Conservation (phyloP, 2,888 invertebrate species). For the Matsumyia berberina region DNA sequence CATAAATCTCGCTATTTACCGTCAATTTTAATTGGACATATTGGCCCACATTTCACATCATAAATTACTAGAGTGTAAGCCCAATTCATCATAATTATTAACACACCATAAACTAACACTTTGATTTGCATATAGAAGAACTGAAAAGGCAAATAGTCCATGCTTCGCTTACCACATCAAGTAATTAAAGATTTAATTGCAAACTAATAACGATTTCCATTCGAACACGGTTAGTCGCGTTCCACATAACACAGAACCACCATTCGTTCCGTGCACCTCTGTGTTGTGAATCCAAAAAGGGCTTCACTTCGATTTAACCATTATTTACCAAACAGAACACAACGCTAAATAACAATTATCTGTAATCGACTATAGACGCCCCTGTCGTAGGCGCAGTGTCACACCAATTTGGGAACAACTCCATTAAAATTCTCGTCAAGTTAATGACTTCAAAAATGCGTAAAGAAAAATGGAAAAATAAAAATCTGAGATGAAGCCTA, state of each 20-base stretch:
- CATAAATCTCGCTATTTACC: not conserved
- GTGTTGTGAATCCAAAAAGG: slow-evolving; percentile 14
- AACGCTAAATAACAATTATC: slow-evolving; percentile 19
- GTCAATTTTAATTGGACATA: slow-evolving; percentile 18
- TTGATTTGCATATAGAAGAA: slow-evolving; percentile 50
- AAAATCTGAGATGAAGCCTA: not conserved
- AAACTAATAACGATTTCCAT: slow-evolving; percentile 27
- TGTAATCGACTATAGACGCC: slow-evolving; percentile 25
- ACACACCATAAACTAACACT: slow-evolving; percentile 22
- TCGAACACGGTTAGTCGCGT: slow-evolving; percentile 12
- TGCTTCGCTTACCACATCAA: slow-evolving; percentile 25
- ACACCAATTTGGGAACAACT: slow-evolving; percentile 35
- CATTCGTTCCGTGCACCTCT: not conserved
- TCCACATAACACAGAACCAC: not conserved
- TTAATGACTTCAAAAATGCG: slow-evolving; percentile 39
- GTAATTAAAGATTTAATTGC: slow-evolving; percentile 45
- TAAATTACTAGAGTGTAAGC: slow-evolving; percentile 50
- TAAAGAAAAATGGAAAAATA: slow-evolving; percentile 1
- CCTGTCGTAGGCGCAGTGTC: slow-evolving; percentile 3
- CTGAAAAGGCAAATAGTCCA: slow-evolving; percentile 8
- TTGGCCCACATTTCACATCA: slow-evolving; percentile 13
- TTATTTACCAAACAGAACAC: not conserved
- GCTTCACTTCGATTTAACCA: slow-evolving; percentile 2
- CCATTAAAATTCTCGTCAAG: slow-evolving; percentile 45
- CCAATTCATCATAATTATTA: slow-evolving; percentile 36